Evolutionary conservation across 2,888 invertebrate genomes (phyloP).

Genomic region (Teleiodes luculella): DNA sequence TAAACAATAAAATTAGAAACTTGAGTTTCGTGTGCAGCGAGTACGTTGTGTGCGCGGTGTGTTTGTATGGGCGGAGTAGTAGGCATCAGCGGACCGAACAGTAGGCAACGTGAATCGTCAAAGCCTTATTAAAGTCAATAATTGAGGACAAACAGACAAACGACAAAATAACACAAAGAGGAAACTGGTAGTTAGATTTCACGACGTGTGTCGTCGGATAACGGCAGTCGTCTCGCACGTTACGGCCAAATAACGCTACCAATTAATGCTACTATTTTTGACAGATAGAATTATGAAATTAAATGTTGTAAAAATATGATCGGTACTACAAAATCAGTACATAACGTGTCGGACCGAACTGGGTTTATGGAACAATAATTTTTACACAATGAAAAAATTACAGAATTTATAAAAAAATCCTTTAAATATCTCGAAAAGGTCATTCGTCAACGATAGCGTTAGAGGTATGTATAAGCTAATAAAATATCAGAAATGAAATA

Average conservation of each 20-base stretch:
- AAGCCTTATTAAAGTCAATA: slow-evolving; percentile 63
- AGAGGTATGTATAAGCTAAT: too few species aligned
- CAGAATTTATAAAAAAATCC: too few species aligned
- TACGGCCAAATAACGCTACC: neutral
- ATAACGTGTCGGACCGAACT: slow-evolving; percentile 1
- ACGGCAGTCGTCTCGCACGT: slow-evolving; percentile 24
- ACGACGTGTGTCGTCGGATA: slow-evolving; percentile 28
- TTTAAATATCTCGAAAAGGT: too few species aligned
- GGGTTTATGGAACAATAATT: too few species aligned
- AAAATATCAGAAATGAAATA: too few species aligned
- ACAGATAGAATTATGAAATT: too few species aligned
- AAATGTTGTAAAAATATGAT: too few species aligned
- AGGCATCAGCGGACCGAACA: slow-evolving; percentile 17
- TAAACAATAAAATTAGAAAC: slow-evolving; percentile 39
- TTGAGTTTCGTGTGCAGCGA: slow-evolving; percentile 31
- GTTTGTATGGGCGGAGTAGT: neutral
- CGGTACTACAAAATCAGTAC: too few species aligned
- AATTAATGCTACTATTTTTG: neutral
- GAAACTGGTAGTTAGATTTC: slow-evolving; percentile 52
- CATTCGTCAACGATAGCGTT: too few species aligned
- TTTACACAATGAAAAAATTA: too few species aligned
- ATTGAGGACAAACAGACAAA: slow-evolving; percentile 51
- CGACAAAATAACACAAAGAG: slow-evolving; percentile 54
- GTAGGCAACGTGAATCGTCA: slow-evolving; percentile 48
- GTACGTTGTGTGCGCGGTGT: slow-evolving; percentile 9